Evolutionary conservation across 2,113 vertebrate genomes (phyloP).

Genomic region (Synodontis membranacea): DNA sequence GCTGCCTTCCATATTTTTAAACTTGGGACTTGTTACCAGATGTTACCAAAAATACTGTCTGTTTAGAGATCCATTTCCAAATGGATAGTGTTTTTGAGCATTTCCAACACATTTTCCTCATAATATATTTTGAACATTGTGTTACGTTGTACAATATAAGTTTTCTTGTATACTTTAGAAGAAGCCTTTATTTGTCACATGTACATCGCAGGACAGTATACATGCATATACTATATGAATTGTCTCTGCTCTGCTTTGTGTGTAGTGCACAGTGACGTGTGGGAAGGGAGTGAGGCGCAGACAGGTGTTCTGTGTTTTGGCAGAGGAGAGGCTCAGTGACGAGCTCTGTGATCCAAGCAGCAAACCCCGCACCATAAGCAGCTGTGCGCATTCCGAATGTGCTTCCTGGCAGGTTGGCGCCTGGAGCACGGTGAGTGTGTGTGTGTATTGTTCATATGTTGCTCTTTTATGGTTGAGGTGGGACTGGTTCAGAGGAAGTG

Average conservation of each 20-base stretch:
- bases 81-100: neutral
- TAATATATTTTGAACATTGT: neutral
- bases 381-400: slow-evolving; percentile 82
- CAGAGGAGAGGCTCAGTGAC: slow-evolving; percentile 79
- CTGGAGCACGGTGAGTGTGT: slow-evolving; percentile 88
- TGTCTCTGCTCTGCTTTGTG: slow-evolving; percentile 38
- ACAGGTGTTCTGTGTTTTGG: slow-evolving; percentile 81
- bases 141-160: neutral
- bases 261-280: slow-evolving; percentile 87
- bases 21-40: neutral
- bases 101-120: neutral
- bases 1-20: neutral
- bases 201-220: no score
- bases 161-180: neutral
- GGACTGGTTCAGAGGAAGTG: slow-evolving; percentile 25
- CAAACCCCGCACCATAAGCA: slow-evolving; percentile 76
- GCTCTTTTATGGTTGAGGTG: slow-evolving; percentile 45
- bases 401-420: slow-evolving; percentile 88
- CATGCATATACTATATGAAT: no score
- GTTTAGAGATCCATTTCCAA: no score
- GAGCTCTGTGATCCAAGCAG: slow-evolving; percentile 77
- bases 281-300: slow-evolving; percentile 85
- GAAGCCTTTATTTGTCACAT: no score
- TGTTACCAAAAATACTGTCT: neutral
- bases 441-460: slow-evolving; percentile 43